These are phyloP conservation scores for Dinomys branickii DNA, from an alignment of 2,113 vertebrate genomes.

Conservation along the genomic window DNA sequence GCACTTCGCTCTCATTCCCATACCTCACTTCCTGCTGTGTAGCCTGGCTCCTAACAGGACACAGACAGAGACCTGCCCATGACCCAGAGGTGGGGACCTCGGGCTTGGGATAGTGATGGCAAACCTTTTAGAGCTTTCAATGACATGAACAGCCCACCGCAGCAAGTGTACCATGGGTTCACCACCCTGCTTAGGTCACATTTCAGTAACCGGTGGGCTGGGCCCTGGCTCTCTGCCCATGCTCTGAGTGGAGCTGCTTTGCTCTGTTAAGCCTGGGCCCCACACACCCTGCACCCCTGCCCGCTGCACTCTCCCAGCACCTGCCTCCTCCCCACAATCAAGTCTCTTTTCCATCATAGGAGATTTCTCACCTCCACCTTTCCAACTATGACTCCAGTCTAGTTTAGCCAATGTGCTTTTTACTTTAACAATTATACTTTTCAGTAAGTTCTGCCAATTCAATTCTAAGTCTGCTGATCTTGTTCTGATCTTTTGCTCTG, in stretches of 20 bases:
- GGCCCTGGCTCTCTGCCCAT: background rate
- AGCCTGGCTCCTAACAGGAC: background rate
- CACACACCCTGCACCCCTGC: background rate
- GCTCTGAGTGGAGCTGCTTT: background rate
- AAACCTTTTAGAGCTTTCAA: background rate
- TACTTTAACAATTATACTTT: background rate
- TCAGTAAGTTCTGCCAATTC: background rate
- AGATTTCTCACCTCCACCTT: background rate
- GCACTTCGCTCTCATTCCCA: rapidly evolving
- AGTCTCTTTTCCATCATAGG: background rate
- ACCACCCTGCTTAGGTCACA: background rate
- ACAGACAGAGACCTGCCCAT: background rate
- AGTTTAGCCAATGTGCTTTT: background rate
- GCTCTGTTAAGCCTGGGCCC: background rate
- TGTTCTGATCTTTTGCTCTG: background rate
- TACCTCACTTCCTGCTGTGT: background rate
- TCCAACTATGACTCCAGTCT: background rate
- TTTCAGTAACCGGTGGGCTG: rapidly evolving
- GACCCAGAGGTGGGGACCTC: background rate
- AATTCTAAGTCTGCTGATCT: background rate
- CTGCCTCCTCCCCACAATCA: background rate
- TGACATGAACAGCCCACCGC: background rate
- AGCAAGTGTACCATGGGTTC: background rate
- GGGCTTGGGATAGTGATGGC: background rate
- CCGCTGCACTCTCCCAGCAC: background rate